phyloP scores from a whole-genome alignment of 2,797 vertebrate species.

The Tragelaphus eurycerus region DNA sequence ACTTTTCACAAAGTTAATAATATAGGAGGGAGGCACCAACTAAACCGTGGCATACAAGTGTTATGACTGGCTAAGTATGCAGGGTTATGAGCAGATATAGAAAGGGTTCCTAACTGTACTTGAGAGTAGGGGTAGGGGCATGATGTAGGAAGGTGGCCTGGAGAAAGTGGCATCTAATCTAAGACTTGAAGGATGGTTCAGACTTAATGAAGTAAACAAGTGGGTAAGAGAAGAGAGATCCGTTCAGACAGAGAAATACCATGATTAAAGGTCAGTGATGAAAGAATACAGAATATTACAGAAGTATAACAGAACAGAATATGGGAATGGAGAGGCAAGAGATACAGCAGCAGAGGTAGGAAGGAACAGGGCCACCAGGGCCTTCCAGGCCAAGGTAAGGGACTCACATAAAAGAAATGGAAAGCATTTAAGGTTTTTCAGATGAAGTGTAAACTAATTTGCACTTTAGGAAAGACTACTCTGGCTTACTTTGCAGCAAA shows the following conservation, averaged over 20 bases:
- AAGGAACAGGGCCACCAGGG: not conserved
- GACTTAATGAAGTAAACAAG: slow-evolving; percentile 10
- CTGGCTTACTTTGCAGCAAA: slow-evolving; percentile 5
- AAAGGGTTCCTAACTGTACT: not conserved
- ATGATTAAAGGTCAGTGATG: not conserved
- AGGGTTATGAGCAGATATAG: not conserved
- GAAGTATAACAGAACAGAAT: not conserved
- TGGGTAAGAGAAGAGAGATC: not conserved
- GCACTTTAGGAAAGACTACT: not conserved
- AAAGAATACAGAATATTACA: not conserved
- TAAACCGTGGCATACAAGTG: not conserved
- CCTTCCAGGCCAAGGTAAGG: not conserved
- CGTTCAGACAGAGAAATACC: not conserved
- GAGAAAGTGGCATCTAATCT: not conserved
- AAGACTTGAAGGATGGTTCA: slow-evolving; percentile 7
- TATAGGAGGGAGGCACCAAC: not conserved
- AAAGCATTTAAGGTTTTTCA: slow-evolving; percentile 14
- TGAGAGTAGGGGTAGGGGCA: not conserved
- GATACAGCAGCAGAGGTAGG: not conserved
- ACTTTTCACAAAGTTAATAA: slow-evolving; percentile 12
- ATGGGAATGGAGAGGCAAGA: not conserved
- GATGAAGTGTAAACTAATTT: not conserved
- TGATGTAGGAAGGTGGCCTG: not conserved
- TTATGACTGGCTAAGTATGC: not conserved
- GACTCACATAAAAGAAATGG: not conserved